Conservation (phyloP, 2,797 vertebrate species). For the Periparus ater region DNA sequence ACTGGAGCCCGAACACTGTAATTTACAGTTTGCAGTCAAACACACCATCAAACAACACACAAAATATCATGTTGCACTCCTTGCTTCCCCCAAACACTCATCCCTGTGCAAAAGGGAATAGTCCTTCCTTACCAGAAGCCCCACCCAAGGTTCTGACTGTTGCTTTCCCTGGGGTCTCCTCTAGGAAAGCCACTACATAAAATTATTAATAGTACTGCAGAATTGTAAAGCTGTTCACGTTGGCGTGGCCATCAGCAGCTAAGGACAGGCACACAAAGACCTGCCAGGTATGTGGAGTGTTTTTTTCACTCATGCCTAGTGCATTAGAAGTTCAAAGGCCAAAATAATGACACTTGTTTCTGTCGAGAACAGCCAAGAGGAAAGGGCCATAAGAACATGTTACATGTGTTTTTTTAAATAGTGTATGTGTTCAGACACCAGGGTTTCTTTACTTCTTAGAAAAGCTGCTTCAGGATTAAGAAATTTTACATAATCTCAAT, state of each 20-base stretch:
- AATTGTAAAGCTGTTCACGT: background rate
- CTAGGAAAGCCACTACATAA: background rate
- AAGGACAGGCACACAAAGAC: background rate
- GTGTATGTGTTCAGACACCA: background rate
- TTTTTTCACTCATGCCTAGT: background rate
- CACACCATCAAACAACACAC: background rate
- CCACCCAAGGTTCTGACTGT: background rate
- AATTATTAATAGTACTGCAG: background rate
- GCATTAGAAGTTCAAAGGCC: background rate
- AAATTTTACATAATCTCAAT: background rate
- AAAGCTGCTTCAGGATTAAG: background rate
- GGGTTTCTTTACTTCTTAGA: background rate
- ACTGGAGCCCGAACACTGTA: background rate
- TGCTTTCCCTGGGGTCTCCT: background rate
- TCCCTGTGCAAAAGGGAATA: background rate
- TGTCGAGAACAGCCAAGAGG: background rate
- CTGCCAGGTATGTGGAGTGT: background rate
- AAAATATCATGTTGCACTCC: background rate
- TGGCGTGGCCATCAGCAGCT: background rate
- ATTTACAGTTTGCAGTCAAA: background rate
- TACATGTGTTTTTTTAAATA: background rate
- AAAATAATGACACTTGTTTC: background rate
- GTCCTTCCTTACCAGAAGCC: background rate
- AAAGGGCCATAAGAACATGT: background rate
- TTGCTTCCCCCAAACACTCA: rapidly evolving